Base-by-base conservation (phyloP, 2,113 vertebrate genomes). In the Passer montanus region DNA sequence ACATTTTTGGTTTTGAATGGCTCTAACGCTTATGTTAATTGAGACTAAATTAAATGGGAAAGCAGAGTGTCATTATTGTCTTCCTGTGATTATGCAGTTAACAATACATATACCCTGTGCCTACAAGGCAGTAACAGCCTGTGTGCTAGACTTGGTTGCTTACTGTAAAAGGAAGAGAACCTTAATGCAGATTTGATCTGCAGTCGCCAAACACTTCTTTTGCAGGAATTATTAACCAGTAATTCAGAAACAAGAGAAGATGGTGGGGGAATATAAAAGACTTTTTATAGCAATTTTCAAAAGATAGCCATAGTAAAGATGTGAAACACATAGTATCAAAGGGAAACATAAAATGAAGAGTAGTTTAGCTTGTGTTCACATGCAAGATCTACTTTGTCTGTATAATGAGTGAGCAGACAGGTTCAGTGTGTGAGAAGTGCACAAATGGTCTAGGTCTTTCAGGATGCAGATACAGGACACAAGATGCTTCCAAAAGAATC, bases 11-110 rank as follows among this genome's bases (percentile, higher is more conserved):
- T 58, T 97, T 90, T 76, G 81, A 92, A 78, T 78, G 68, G 53
- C 33, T 94, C 39, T 47, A 89, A 81, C 3, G 18, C 66, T 92
- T 55, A 74, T 8, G 23, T 94, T 89, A 96, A 80, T 75, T 88
- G 94, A 92, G 62, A 85, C 50, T 93, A 90, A 93, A 89, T 69
- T 73, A 97, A 96, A 92, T 75, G 79, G 44, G 64, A 90, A 98
- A 94, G 87, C 30, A 87, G 50, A 77, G 85, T 64, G 55, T 74
- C 68, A 77, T 80, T 94, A 93, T 69, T 85, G 81, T 53, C 53
- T 79, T 78, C 68, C 77, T 95, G 73, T 92, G 91, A 97, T 92
- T 89, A 89, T 50, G 83, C 27, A 75, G 75, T 75, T 84, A 90
- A 80, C 75, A 89, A 77, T 58, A 92, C 67, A 89, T 59, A 72